A percentile compares a stretch with the other conserved stretches of the same genome.
Evolutionary conservation across 2,888 invertebrate genomes (phyloP).

Genomic region (Tipula unca): DNA sequence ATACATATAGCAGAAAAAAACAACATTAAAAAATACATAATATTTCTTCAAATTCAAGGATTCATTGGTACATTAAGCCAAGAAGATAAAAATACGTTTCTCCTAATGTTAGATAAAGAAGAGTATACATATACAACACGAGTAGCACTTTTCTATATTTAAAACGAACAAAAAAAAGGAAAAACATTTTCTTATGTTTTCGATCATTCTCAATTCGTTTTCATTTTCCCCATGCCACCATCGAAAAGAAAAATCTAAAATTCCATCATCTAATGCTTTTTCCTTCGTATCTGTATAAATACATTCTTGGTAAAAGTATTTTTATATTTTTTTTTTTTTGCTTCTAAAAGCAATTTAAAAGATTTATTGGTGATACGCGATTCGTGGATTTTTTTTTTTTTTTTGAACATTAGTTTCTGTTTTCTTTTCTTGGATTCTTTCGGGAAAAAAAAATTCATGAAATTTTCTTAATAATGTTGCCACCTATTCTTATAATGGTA

Average conservation of each 20-base stretch:
- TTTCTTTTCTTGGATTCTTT: not conserved
- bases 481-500: conserved; percentile 14
- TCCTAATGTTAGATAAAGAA: not conserved
- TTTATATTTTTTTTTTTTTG: conserved; percentile 24
- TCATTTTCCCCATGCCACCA: not conserved
- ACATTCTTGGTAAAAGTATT: conserved; percentile 14
- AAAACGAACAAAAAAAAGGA: conserved; percentile 14
- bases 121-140: not conserved
- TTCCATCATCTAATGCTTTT: conserved; percentile 1
- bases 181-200: conserved; percentile 16
- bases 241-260: not conserved
- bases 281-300: not conserved
- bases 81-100: not conserved
- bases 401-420: not conserved
- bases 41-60: conserved; percentile 14
- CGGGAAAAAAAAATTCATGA: not conserved
- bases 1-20: not conserved
- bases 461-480: conserved; percentile 14
- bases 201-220: conserved; percentile 9
- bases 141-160: not conserved
- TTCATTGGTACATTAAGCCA: conserved; percentile 14
- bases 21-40: conserved; percentile 14
- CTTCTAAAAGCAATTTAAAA: conserved; percentile 25
- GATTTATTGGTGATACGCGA: conserved; percentile 28
- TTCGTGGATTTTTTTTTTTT: conserved; percentile 24